phyloP scores from a whole-genome alignment of 2,888 invertebrate genomes.

The Drosophila putrida region DNA sequence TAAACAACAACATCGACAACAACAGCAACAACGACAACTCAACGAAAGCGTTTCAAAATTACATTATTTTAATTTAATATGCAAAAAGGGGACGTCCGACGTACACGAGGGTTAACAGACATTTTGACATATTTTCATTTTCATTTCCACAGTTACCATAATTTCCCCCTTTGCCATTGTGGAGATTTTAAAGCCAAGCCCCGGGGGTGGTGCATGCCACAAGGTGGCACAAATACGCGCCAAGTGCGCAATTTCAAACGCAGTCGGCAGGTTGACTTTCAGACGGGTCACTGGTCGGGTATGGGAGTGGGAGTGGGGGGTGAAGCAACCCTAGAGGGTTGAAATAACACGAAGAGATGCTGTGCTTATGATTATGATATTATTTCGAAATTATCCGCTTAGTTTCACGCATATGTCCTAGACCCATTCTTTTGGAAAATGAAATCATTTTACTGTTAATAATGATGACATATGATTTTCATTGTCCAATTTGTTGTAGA shows the following conservation, averaged over 20 bases:
- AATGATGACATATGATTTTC: conserved; percentile 86
- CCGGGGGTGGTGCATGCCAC: conserved; percentile 36
- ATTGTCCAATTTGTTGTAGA: conserved; percentile 77
- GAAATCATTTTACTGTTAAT: conserved; percentile 85
- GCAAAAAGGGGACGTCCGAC: conserved; percentile 52
- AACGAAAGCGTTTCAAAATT: conserved; percentile 80
- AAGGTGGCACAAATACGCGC: conserved; percentile 45
- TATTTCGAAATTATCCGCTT: conserved; percentile 85
- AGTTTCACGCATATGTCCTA: conserved; percentile 81
- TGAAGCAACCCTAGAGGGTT: conserved; percentile 45
- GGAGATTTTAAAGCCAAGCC: conserved; percentile 60
- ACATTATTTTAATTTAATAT: conserved; percentile 84
- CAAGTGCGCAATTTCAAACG: conserved; percentile 81
- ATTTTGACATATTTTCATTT: conserved; percentile 81
- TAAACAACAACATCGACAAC: conserved; percentile 61
- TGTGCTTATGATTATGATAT: conserved; percentile 84
- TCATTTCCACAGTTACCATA: conserved; percentile 75
- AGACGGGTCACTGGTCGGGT: background rate
- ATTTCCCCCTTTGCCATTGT: conserved; percentile 58
- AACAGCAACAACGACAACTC: conserved; percentile 23
- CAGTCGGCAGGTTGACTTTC: conserved; percentile 83
- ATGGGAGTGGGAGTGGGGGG: background rate
- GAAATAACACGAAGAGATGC: conserved; percentile 45
- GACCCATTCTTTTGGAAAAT: conserved; percentile 81
- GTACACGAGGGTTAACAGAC: conserved; percentile 60